Conservation (phyloP, 1,140 invertebrate genomes). For the Bombus superbus region DNA sequence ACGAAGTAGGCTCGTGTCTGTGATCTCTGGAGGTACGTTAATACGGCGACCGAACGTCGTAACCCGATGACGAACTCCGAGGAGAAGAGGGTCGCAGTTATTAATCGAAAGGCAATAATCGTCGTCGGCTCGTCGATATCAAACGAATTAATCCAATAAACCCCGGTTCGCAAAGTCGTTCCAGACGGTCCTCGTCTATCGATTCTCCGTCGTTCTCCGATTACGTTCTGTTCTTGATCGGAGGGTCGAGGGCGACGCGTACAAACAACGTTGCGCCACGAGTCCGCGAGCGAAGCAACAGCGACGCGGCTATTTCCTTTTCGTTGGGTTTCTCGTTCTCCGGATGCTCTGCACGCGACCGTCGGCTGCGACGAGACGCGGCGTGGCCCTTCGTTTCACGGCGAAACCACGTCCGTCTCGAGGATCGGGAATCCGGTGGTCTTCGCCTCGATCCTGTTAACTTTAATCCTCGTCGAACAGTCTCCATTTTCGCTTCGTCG, state of each 20-base stretch:
- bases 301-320: constrained; percentile 26
- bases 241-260: not conserved
- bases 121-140: not conserved
- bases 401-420: not conserved
- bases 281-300: constrained; percentile 11
- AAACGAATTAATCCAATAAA: not conserved
- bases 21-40: not conserved
- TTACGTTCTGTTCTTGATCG: not conserved
- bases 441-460: not conserved
- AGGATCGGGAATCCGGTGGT: not conserved
- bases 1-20: not conserved
- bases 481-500: constrained; percentile 6
- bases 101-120: not conserved
- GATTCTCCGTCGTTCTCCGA: constrained; percentile 37
- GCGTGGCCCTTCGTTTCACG: not conserved
- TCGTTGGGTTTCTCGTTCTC: not conserved
- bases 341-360: not conserved
- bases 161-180: not conserved
- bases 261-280: no score
- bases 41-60: no score
- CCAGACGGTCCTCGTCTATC: not conserved
- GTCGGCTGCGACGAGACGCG: not conserved
- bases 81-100: not conserved
- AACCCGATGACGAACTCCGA: not conserved
- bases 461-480: constrained; percentile 31